Evolutionary conservation across 2,888 invertebrate genomes (phyloP), one percentile per base, ranked within the genome.

Genomic region (Lasius platythorax): DNA sequence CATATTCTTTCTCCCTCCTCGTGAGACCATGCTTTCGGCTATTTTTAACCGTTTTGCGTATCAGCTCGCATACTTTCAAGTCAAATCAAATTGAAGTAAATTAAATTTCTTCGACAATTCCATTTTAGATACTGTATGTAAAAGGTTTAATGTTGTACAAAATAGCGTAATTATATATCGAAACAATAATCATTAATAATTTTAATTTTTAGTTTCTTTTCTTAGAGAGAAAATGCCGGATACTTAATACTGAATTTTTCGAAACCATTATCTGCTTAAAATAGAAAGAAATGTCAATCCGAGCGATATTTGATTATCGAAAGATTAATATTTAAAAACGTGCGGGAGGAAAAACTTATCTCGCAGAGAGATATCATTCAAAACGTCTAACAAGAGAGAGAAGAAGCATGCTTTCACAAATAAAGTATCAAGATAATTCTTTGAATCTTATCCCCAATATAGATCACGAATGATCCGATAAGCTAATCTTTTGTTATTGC

Each of bases 11-110:
- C n/a, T 53, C 15, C 37, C 37, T 3, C 23, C 12, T 33, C 28
- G 18, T 37, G 23, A 66, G 23, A 63, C 6, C 40, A 58, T 9
- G 15, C 37, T 66, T 78, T 67, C 37, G 18, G 37, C 23, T 74
- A 74, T 74, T 76, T 76, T 76, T 64, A 76, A 23, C 33, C 33
- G 43, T 23, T n/a, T 63, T 11, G 6, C 37, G 12, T 18, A 63
- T 43, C 30, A 58, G 18, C 23, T 15, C 15, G 11, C 50, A 50
- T 18, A 75, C 11, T 53, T 76, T 23, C 1, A 75, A 64, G 6
- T 46, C 23, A 33, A 46, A 46, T n/a, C n/a, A 50, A 50, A 6
- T 18, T 18, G 18, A 5, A 50, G 2, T 50, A 18, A 18, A 18
- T 50, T 6, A 18, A 75, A n/a, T 75, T 64, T 64, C 23, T 46